phyloP scores from a whole-genome alignment of 1,140 invertebrate species.

The Papilio glaucus region DNA sequence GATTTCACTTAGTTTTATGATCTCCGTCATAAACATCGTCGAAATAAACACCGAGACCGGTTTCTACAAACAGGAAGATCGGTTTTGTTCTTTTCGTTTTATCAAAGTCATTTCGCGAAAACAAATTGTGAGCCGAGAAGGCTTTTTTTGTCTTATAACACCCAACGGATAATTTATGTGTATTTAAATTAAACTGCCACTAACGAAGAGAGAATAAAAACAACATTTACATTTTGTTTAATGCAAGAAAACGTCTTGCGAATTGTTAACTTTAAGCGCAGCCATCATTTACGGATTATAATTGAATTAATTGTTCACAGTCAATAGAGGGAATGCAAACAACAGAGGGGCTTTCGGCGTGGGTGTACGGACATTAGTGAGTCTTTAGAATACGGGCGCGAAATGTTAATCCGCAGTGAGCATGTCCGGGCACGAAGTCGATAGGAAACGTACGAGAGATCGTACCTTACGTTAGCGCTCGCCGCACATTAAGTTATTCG shows the following conservation, averaged over 20 bases:
- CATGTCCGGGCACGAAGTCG: conserved; percentile 20
- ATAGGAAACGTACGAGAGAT: background rate
- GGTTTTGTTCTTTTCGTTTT: conserved; percentile 35
- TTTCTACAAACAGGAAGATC: conserved; percentile 36
- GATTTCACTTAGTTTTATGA: conserved; percentile 39
- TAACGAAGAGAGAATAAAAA: conserved; percentile 28
- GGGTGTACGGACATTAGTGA: conserved; percentile 22
- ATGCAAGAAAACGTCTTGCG: conserved; percentile 8
- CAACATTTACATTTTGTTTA: conserved; percentile 20
- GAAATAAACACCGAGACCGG: conserved; percentile 41
- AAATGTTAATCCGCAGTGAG: conserved; percentile 30
- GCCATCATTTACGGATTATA: conserved; percentile 15
- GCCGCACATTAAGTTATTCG: background rate
- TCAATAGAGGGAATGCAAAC: conserved; percentile 14
- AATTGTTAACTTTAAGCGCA: conserved; percentile 23
- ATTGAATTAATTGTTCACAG: conserved; percentile 35
- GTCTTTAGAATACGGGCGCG: conserved; percentile 25
- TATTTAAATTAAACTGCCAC: conserved; percentile 30
- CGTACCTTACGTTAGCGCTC: background rate
- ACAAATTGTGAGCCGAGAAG: conserved; percentile 31
- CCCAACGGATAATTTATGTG: conserved; percentile 34
- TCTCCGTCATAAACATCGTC: conserved; percentile 36
- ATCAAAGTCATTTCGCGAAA: conserved; percentile 38
- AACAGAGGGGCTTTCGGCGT: conserved; percentile 28
- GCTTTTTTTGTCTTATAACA: conserved; percentile 29